A percentile compares a stretch with the other conserved stretches of the same genome.
phyloP scores from a whole-genome alignment of 2,888 invertebrate genomes.

The Cryptocephalus primarius region DNA sequence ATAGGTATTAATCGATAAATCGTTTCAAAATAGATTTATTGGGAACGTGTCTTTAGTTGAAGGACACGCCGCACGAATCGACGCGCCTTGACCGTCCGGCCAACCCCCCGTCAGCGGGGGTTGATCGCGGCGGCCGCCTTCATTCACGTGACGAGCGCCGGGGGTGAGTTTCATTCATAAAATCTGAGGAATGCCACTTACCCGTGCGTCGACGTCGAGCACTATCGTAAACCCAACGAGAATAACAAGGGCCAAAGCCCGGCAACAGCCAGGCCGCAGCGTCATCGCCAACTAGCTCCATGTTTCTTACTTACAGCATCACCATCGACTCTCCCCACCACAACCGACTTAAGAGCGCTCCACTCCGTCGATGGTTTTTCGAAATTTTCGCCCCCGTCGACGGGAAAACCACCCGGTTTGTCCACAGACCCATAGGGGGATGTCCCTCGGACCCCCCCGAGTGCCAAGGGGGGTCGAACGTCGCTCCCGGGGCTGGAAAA shows the following conservation, averaged over 20 bases:
- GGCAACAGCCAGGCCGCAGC: slow-evolving; percentile 37
- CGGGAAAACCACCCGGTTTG: slow-evolving; percentile 2
- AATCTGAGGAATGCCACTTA: slow-evolving; percentile 18
- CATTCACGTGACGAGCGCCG: slow-evolving; percentile 1
- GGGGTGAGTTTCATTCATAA: slow-evolving; percentile 4
- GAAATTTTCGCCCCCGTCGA: slow-evolving; percentile 11
- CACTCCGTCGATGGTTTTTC: slow-evolving; percentile 7
- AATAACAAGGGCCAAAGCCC: slow-evolving; percentile 30
- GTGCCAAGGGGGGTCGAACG: neutral
- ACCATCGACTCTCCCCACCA: slow-evolving; percentile 26
- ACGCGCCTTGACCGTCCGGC: neutral
- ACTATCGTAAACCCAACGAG: slow-evolving; percentile 25
- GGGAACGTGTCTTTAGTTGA: too few species aligned
- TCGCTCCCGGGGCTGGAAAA: slow-evolving; percentile 3
- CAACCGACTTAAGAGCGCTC: slow-evolving; percentile 14
- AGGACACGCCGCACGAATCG: too few species aligned
- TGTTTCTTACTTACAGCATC: slow-evolving; percentile 26
- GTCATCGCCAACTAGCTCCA: slow-evolving; percentile 38
- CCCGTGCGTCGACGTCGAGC: slow-evolving; percentile 20
- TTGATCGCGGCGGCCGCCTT: neutral
- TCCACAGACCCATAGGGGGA: slow-evolving; percentile 1
- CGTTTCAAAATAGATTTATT: too few species aligned
- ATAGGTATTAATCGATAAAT: too few species aligned
- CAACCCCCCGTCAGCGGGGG: neutral
- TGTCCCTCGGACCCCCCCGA: too few species aligned